A percentile compares a stretch with the other conserved stretches of the same genome.
These are phyloP conservation scores for Teleopsis dalmanni DNA, from an alignment of 1,140 invertebrate species.

Conservation along the genomic window DNA sequence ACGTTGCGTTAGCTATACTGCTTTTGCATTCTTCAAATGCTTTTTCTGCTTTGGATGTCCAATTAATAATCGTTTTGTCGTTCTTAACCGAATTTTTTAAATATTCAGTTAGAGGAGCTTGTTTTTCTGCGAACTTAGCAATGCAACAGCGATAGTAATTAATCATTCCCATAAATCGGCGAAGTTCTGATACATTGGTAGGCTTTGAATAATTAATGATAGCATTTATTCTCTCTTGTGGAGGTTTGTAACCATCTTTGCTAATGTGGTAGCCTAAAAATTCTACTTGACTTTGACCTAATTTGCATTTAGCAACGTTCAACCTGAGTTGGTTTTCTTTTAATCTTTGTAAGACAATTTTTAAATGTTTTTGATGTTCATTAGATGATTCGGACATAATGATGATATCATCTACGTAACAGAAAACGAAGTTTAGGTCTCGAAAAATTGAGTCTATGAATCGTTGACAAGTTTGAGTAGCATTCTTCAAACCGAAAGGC, in stretches of 20 bases:
- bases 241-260: constrained; percentile 15
- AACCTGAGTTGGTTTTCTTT: constrained; percentile 21
- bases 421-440: constrained; percentile 33
- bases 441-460: constrained; percentile 44
- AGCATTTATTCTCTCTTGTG: neutral
- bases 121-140: neutral
- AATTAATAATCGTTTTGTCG: neutral
- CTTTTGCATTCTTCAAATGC: constrained; percentile 2
- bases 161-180: neutral
- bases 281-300: constrained; percentile 20
- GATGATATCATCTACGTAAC: constrained; percentile 48
- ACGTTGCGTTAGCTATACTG: neutral
- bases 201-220: neutral
- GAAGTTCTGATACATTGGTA: neutral
- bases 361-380: constrained; percentile 27
- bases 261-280: constrained; percentile 18
- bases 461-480: constrained; percentile 45
- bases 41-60: neutral
- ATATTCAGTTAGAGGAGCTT: neutral
- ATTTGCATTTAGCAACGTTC: constrained; percentile 25
- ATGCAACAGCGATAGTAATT: constrained; percentile 1
- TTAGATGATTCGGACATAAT: constrained; percentile 32
- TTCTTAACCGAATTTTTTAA: neutral
- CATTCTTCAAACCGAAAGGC: constrained; percentile 40
- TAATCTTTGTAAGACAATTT: constrained; percentile 17